Evolutionary conservation across 2,888 invertebrate genomes (phyloP), one percentile per base, ranked within the genome.

Genomic region (Philhelius pedissequus): DNA sequence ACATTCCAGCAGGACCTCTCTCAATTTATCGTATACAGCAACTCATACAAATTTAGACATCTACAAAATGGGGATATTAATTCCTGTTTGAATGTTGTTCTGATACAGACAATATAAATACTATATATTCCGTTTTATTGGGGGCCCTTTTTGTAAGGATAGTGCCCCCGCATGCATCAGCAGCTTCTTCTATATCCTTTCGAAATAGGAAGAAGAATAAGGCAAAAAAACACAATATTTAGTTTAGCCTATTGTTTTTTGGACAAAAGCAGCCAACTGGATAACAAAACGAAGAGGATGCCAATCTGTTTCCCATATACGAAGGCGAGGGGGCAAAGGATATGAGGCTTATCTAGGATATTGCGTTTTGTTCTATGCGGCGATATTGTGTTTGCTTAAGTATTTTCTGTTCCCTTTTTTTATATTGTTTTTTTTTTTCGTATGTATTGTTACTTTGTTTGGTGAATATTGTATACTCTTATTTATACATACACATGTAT

Each of bases 311-410:
- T 54, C 18, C 35, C 64, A 38, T 60, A 62, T 22, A 1, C 6
- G 40, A 18, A 56, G 64, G 54, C 60, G 9, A 18, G 18, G 66
- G 66, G 64, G 64, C 15, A 25, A 15, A 25, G 52, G 50, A 40
- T 50, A 22, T 52, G 64, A 40, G 15, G 66, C 62, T 52, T 75
- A 75, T 79, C 79, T 79, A 62, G 38, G 78, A 79, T 79, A 75
- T 78, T 83, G 83, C 74, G 74, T 84, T 79, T 75, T 84, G 75
- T 84, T 79, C 75, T 71, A 56, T 70, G 54, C 68, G 79, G 79
- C 43, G 62, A 79, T 84, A 84, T 84, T 83, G 78, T 83, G 83
- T 83, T 84, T 84, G 68, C 84, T 75, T 79, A 84, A 84, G 84
- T 84, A 70, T 75, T 60, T 79, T 69, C 74, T 70, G 70, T 75